Conservation (phyloP, 2,797 vertebrate genomes). For the Anniella stebbinsi region DNA sequence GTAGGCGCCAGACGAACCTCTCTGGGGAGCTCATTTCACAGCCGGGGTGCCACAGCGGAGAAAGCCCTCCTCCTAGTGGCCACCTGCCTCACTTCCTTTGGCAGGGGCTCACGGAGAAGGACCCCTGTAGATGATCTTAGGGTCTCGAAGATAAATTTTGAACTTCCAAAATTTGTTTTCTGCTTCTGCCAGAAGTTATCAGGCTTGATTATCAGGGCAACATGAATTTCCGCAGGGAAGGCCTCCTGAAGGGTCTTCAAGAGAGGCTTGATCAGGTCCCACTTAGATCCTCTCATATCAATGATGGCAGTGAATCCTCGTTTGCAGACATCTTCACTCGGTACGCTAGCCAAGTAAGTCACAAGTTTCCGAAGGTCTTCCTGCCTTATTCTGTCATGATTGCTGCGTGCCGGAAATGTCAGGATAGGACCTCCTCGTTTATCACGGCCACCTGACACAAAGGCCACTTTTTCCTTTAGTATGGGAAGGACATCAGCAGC, state of each 20-base stretch:
- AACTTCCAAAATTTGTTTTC: conserved; percentile 99
- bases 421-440: conserved; percentile 97
- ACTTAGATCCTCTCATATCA: conserved; percentile 98
- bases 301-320: conserved; percentile 98
- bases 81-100: too few species aligned
- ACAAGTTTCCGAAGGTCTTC: conserved; percentile 96
- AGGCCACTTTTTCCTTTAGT: conserved; percentile 98
- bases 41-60: too few species aligned
- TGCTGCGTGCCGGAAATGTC: conserved; percentile 96
- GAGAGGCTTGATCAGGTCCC: conserved; percentile 98
- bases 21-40: too few species aligned
- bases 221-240: conserved; percentile 95
- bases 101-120: too few species aligned
- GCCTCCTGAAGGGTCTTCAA: conserved; percentile 98
- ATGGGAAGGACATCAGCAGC: conserved; percentile 95
- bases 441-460: conserved; percentile 97
- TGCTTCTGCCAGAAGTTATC: conserved; percentile 99
- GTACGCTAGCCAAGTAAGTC: conserved; percentile 96
- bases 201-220: conserved; percentile 98
- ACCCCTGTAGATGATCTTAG: too few species aligned
- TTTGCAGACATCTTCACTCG: conserved; percentile 98
- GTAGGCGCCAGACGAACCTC: too few species aligned
- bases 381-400: conserved; percentile 99
- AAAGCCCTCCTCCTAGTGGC: too few species aligned
- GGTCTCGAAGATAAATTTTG: conserved; percentile 99